A percentile compares a stretch with the other conserved stretches of the same genome.
phyloP scores from a whole-genome alignment of 2,113 vertebrate genomes.

The Orientallactaga bullata region DNA sequence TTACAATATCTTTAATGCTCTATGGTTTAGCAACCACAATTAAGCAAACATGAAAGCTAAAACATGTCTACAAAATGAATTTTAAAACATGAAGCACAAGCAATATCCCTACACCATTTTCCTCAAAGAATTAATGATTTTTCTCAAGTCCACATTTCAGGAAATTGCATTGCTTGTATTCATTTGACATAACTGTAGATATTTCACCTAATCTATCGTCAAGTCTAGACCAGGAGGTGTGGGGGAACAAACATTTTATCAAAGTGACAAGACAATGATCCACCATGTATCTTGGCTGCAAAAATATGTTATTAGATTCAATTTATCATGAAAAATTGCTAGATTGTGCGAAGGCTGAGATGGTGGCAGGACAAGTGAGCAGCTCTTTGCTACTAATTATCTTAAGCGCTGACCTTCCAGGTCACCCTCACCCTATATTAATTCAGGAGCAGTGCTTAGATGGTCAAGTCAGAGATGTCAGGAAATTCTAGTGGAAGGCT shows the following conservation, averaged over 20 bases:
- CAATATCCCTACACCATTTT: slow-evolving; percentile 57
- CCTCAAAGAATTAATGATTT: slow-evolving; percentile 65
- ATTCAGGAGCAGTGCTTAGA: slow-evolving; percentile 77
- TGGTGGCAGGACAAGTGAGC: slow-evolving; percentile 80
- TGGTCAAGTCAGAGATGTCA: slow-evolving; percentile 58
- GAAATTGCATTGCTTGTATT: slow-evolving; percentile 76
- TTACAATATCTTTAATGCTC: background rate
- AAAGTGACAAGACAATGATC: slow-evolving; percentile 85
- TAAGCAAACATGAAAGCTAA: background rate
- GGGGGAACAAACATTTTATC: slow-evolving; percentile 79
- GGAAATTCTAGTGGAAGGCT: slow-evolving; percentile 61
- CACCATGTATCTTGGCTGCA: slow-evolving; percentile 79
- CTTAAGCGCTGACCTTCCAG: slow-evolving; percentile 81
- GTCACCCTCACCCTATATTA: slow-evolving; percentile 79
- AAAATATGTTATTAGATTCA: slow-evolving; percentile 85
- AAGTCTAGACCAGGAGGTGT: slow-evolving; percentile 59
- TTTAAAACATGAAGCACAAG: slow-evolving; percentile 16
- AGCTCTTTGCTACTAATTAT: slow-evolving; percentile 84
- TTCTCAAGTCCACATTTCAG: slow-evolving; percentile 53
- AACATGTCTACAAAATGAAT: background rate
- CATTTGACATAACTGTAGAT: slow-evolving; percentile 76
- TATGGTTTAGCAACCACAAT: background rate
- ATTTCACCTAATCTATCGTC: slow-evolving; percentile 77
- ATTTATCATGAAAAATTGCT: slow-evolving; percentile 85
- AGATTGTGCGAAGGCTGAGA: slow-evolving; percentile 82